phyloP scores from a whole-genome alignment of 2,113 vertebrate species.

The Misgurnus anguillicaudatus region DNA sequence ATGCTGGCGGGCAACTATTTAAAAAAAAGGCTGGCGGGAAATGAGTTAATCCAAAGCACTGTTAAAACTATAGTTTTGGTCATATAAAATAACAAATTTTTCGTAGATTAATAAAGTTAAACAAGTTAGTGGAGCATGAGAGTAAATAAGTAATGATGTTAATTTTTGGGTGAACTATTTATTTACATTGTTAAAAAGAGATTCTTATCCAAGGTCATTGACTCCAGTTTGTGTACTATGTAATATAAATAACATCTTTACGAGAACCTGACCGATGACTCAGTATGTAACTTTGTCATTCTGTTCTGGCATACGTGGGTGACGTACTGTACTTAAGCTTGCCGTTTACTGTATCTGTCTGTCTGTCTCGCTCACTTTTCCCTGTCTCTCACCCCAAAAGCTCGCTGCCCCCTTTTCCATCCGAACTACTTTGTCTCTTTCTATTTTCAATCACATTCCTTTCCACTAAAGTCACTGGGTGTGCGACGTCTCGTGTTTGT shows the following conservation, averaged over 20 bases:
- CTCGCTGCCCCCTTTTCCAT: not conserved
- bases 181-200: not conserved
- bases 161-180: not conserved
- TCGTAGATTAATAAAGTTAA: not conserved
- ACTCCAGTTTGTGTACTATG: not conserved
- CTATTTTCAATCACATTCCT: conserved; percentile 56
- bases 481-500: conserved; percentile 45
- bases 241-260: not conserved
- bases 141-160: not conserved
- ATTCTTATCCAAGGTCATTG: not conserved
- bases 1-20: no score
- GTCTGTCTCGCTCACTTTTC: conserved; percentile 19
- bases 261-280: not conserved
- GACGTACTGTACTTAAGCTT: not conserved
- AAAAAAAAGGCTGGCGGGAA: no score
- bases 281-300: not conserved
- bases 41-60: no score
- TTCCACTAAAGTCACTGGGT: conserved; percentile 47
- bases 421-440: conserved; percentile 30
- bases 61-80: no score
- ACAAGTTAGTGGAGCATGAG: not conserved
- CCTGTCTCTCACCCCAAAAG: conserved; percentile 15
- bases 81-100: not conserved
- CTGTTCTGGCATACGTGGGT: not conserved
- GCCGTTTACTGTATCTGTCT: conserved; percentile 8